Base-by-base conservation (phyloP, 1,140 invertebrate genomes). In the honey bee (Apis mellifera) region DNA sequence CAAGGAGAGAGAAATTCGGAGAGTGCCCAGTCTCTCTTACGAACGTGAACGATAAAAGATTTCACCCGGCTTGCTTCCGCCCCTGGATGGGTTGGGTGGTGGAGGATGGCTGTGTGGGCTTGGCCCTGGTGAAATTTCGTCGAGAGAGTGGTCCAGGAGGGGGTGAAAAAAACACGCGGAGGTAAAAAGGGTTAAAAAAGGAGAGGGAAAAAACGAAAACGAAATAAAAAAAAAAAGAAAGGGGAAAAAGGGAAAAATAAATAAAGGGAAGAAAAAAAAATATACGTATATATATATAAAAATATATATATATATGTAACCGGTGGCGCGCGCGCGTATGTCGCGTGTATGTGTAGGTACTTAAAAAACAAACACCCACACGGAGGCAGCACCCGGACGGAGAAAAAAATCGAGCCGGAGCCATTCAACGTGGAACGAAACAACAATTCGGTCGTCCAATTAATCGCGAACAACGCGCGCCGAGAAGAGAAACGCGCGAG, bases 381-480 rank as follows among this genome's bases (percentile, higher is more conserved):
- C 79, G 57, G 32, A 42, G 73, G 26, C 64, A 48, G 19, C 42
- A n/a, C 59, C n/a, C n/a, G 80, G 64, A 42, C 73, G 55, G 54
- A 65, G 66, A 66, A 75, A 71, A 77, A 73, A 68, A 84, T 84
- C 77, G 68, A 87, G 81, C 78, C 78, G 57, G 62, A 75, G 70
- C 65, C 85, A 83, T 77, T 84, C 32, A 84, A 71, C 83, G 59
- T 12, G 11, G 74, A 75, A 88, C 85, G 86, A 87, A 88, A 82
- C 82, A 87, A 79, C 85, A 86, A 88, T 87, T 88, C 78, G 83
- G 76, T 81, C 85, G 78, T 84, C 85, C 86, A 84, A 87, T 88
- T 88, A 88, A 88, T 87, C 83, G 82, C 78, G 83, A 77, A 89
- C 78, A 82, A 89, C 82, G 81, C 64, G 70, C 71, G 70, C 69